These are phyloP conservation scores for Trematomus loennbergii DNA, from an alignment of 2,113 vertebrate species.

Conservation along the genomic window DNA sequence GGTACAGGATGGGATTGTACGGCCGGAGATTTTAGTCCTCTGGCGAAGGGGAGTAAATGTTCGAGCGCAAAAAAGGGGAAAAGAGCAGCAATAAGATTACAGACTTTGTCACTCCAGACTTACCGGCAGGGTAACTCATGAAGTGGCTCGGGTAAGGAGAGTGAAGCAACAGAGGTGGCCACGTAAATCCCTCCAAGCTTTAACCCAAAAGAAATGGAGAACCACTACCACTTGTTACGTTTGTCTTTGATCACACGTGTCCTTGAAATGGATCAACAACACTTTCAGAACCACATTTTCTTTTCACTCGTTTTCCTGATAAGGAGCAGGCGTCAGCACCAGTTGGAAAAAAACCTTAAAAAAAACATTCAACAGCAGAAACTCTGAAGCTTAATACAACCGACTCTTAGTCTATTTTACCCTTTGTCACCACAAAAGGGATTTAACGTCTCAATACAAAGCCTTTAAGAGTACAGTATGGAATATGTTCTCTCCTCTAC, in stretches of 20 bases:
- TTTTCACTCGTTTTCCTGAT: slow-evolving; percentile 27
- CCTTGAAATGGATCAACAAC: slow-evolving; percentile 45
- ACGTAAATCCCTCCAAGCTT: slow-evolving; percentile 42
- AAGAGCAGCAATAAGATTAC: slow-evolving; percentile 58
- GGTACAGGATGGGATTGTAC: slow-evolving; percentile 54
- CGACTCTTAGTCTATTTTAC: slow-evolving; percentile 12
- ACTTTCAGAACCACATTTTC: slow-evolving; percentile 37
- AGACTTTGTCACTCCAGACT: slow-evolving; percentile 61
- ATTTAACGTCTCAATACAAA: slow-evolving; percentile 23
- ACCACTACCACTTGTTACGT: background rate
- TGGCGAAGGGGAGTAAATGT: slow-evolving; percentile 54
- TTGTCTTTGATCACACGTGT: slow-evolving; percentile 45
- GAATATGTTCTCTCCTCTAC: slow-evolving; percentile 8
- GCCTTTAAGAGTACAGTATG: slow-evolving; percentile 4
- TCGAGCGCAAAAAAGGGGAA: slow-evolving; percentile 17
- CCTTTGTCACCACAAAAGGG: slow-evolving; percentile 13
- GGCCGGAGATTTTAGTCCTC: slow-evolving; percentile 64
- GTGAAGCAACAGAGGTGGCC: slow-evolving; percentile 38
- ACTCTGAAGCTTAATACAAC: slow-evolving; percentile 35
- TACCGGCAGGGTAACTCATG: slow-evolving; percentile 36
- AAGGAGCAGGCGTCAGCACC: slow-evolving; percentile 66
- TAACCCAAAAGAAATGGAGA: slow-evolving; percentile 41
- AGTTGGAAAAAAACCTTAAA: slow-evolving; percentile 20
- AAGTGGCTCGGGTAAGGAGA: slow-evolving; percentile 30
- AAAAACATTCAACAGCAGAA: slow-evolving; percentile 60